These are phyloP conservation scores for Himalopsyche tibetana DNA, from an alignment of 2,888 invertebrate species.

Conservation along the genomic window DNA sequence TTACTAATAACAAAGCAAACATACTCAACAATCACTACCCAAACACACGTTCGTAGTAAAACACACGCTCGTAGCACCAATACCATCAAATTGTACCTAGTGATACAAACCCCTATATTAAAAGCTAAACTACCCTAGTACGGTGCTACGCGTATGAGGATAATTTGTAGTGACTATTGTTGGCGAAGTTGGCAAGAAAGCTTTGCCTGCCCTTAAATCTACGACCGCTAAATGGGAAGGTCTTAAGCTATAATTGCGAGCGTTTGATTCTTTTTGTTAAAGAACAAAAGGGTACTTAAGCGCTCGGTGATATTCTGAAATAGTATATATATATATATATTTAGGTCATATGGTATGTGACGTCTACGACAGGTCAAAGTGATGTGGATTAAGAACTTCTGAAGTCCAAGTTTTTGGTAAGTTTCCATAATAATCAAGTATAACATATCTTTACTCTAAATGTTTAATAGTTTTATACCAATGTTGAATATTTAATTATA, in stretches of 20 bases:
- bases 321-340: neutral
- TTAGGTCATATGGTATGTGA: neutral
- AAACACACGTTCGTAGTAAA: neutral
- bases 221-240: slow-evolving; percentile 44
- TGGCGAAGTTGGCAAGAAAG: slow-evolving; percentile 51
- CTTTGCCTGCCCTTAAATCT: slow-evolving; percentile 51
- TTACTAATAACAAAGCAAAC: slow-evolving; percentile 20
- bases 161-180: slow-evolving; percentile 61
- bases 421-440: slow-evolving; percentile 1
- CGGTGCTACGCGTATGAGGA: slow-evolving; percentile 42
- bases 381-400: neutral
- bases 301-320: neutral
- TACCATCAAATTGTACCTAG: neutral
- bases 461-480: no score
- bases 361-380: neutral
- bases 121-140: slow-evolving; percentile 27
- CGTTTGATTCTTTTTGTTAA: slow-evolving; percentile 47
- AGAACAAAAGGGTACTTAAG: slow-evolving; percentile 26
- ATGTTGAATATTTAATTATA: no score
- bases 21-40: neutral
- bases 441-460: no score
- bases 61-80: slow-evolving; percentile 2
- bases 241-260: slow-evolving; percentile 34
- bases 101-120: slow-evolving; percentile 29
- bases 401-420: neutral